Base-by-base conservation (phyloP, 2,797 vertebrate species). In the Florisuga fusca region DNA sequence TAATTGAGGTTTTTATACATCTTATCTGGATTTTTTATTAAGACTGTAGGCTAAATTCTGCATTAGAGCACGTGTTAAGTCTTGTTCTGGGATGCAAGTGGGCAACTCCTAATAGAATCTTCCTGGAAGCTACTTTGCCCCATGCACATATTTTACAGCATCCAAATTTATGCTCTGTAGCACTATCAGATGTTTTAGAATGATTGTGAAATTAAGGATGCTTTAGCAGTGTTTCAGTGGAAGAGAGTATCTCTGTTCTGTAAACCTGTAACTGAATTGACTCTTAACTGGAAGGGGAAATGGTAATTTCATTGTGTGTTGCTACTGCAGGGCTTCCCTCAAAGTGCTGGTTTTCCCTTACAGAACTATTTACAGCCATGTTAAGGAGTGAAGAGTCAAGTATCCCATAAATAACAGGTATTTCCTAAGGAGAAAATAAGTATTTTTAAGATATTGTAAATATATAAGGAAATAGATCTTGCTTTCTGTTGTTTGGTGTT, bases 11-110 rank as follows among this genome's bases (percentile, higher is more conserved):
- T 93, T 83, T 76, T 29, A 31, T 71, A 3, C 8, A 2, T 73
- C 73, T 84, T 85, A 69, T 84, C 59, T 90, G 23, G n/a, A 75
- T 36, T 41, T 15, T 48, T 53, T 85, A 88, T 59, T 59, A 78
- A 74, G 82, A 57, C 68, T 85, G n/a, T 72, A 51, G 78, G 75
- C 64, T 71, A 62, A 84, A 64, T 85, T 72, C 33, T 79, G 38
- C 48, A 8, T 76, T 73, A 57, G 19, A 59, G 27, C 45, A 48
- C 45, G 1, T 75, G 87, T 53, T 63, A 9, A 46, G 63, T 89
- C 91, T 91, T 91, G 87, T 91, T 84, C 46, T 91, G 61, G 46
- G 94, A 34, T 83, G 46, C 36, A 87, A 83, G 86, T 82, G 88
- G 78, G 81, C 72, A 90, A 2, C 71, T 92, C 67, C 29, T 90